Base-by-base conservation (phyloP, 2,113 vertebrate species). In the Clarias macrocephalus region DNA sequence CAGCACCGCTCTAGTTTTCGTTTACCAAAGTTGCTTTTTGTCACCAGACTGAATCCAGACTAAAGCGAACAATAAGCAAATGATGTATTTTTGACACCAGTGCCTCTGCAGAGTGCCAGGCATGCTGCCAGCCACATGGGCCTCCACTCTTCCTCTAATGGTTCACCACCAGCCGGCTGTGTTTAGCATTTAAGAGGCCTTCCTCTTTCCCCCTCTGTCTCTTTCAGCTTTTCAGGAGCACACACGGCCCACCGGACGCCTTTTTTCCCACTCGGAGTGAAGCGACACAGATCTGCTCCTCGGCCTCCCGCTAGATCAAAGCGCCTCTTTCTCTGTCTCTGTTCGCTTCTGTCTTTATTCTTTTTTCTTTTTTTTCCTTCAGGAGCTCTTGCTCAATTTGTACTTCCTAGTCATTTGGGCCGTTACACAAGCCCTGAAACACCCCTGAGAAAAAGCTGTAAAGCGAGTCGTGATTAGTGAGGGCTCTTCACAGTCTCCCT, bases 381-480 rank as follows among this genome's bases (percentile, higher is more conserved):
- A 48, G 63, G 90, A 83, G 89, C 89, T 88, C 90, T 83, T 89
- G 91, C 83, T 89, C 81, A 93, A 90, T 93, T 94, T 95, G 94
- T 93, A 89, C 90, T 91, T 90, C 60, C 81, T 88, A 91, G 85
- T 93, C 89, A 93, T 94, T 92, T 94, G 66, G 33, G 68, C 83
- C 33, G 87, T 92, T 92, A 89, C 86, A 86, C 86, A 88, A 37
- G 86, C 85, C 82, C 88, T 63, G 91, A 91, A 91, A 92, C 93
- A 91, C 76, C 89, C 76, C 86, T 91, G 91, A 93, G 90, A 93
- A 75, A 92, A 89, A 89, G 92, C 91, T 92, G 91, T 92, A 89
- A 92, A 91, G 89, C 90, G 87, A 91, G 92, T 89, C 90, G 92
- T 90, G 93, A 95, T 95, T 94, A 94, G 91, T 87, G 90, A 93